phyloP scores from a whole-genome alignment of 2,113 vertebrate species.

The Mandrillus leucophaeus region DNA sequence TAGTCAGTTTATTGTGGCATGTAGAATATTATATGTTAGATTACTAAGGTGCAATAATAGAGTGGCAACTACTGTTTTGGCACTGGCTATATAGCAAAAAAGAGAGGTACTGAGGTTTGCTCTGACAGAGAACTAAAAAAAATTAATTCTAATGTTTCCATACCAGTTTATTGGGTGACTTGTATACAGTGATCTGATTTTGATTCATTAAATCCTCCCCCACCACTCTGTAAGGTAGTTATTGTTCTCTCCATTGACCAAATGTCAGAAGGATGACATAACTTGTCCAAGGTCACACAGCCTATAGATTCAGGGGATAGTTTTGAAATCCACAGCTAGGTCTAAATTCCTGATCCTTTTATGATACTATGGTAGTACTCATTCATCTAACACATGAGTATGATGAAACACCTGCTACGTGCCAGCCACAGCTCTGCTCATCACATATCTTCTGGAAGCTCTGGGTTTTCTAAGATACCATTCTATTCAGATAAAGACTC shows the following conservation, averaged over 20 bases:
- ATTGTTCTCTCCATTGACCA: neutral
- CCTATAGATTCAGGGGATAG: neutral
- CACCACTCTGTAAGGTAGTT: neutral
- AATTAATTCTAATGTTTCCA: constrained; percentile 75
- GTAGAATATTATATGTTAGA: constrained; percentile 91
- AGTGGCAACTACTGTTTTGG: constrained; percentile 92
- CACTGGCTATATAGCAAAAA: constrained; percentile 91
- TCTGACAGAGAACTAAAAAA: constrained; percentile 75
- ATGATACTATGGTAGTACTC: neutral
- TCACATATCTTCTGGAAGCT: neutral
- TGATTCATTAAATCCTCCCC: neutral
- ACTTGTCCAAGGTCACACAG: neutral
- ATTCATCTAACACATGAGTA: neutral
- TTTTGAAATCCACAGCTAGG: neutral
- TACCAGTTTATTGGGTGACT: neutral
- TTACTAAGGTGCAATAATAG: constrained; percentile 90
- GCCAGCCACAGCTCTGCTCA: neutral
- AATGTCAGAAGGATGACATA: neutral
- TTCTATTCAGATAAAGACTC: neutral
- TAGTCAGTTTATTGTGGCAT: constrained; percentile 85
- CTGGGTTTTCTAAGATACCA: neutral
- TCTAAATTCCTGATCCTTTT: neutral
- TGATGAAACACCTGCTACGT: neutral
- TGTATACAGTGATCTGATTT: neutral
- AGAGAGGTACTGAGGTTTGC: constrained; percentile 88